Base-by-base conservation (phyloP, 2,113 vertebrate genomes). In the Heterocephalus glaber region DNA sequence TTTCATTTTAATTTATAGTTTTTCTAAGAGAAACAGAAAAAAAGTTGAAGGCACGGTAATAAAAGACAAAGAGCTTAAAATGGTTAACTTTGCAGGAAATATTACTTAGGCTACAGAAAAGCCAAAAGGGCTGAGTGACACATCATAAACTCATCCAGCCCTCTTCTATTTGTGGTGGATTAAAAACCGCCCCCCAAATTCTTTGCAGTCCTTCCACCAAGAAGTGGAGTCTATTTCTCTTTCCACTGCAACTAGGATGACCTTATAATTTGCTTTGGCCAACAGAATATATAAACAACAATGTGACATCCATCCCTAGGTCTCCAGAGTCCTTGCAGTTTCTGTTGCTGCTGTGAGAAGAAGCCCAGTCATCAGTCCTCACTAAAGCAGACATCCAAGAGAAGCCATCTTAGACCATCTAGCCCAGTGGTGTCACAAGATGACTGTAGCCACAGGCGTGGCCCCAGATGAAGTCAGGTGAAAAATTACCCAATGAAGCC, bases 1-100 rank as follows among this genome's bases (percentile, higher is more conserved):
- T 94, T 95, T 95, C 56, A 87, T 68, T 94, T 95, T 76, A 88
- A 91, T 85, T 74, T 84, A 66, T 54, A 93, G 54, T 93, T 89
- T 83, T 74, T 68, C 58, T 94, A 83, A 41, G 47, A 54, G 49
- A 95, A 86, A 86, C 13, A 72, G 44, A 91, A 58, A 56, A 60
- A 95, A 63, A 41, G 16, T 61, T 77, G 60, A 87, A 1, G 65
- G 83, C 4, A 19, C 49, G 17, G 52, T 86, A 76, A 95, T 17
- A 90, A 79, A 72, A 24, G n/a, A 77, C 54, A 89, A 90, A 85
- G 83, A 13, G 49, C 30, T 4, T 1, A 80, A 28, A 76, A 66
- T 90, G 77, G 79, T 72, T 93, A 86, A 92, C 56, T 83, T 68
- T 56, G 35, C 38, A 97, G 76, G 33, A 95, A 96, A 93, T 54